Base-by-base conservation (phyloP, 2,888 invertebrate genomes). In the Molanna angustata region DNA sequence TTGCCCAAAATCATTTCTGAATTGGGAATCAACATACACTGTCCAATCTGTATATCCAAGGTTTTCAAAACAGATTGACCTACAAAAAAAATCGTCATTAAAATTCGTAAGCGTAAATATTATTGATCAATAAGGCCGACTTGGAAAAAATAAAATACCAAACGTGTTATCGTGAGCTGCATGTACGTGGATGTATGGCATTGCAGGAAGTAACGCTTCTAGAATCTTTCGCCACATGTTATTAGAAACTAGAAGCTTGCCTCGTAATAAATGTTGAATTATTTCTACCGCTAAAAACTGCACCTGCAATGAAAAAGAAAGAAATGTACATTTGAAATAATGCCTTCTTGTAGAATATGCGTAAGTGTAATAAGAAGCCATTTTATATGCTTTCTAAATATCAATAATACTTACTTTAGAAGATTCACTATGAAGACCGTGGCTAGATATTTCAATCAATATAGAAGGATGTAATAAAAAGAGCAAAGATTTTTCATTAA, bases 31-130 rank as follows among this genome's bases (percentile, higher is more conserved):
- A 77, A 74, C 71, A 84, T 76, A 54, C 76, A 74, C 40, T 75
- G 71, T 1, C 81, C 81, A 62, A 82, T 75, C 59, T 86, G 85
- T 0, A 78, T 76, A 65, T 86, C 85, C 13, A 85, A 67, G 17
- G 85, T 79, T 62, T 80, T 80, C 56, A 82, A 74, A 42, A 86
- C 71, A 1, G 81, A 78, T 65, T 81, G 76, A 0, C 85, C 86
- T 66, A 78, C 59, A 52, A 69, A 37, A 9, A n/a, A 45, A 7
- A 7, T 6, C 3, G 33, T 4, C 2, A n/a, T 27, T 27, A 6
- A n/a, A 14, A 42, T 21, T 14, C 16, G 16, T 9, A 13, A 16
- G 4, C 9, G 11, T 13, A 27, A 14, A 17, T 43, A 43, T 13
- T 31, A 9, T n/a, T 21, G 13, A 13, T 4, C 6, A 27, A 11